Conservation (phyloP, 2,113 vertebrate species). For the Entelurus aequoreus region DNA sequence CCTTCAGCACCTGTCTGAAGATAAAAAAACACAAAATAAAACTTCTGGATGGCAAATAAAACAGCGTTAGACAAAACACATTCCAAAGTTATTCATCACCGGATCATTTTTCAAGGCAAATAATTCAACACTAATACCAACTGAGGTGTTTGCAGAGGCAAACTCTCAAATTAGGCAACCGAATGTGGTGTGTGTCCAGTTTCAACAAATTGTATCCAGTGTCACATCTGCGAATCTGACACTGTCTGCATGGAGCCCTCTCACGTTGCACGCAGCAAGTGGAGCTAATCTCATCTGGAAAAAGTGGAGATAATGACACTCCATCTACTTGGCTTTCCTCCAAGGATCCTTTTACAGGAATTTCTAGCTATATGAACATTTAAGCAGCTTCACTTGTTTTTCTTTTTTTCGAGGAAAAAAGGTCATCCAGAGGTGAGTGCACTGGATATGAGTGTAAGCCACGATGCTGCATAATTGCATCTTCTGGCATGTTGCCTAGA, state of each 20-base stretch:
- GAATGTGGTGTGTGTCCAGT: conserved; percentile 25
- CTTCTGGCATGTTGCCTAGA: conserved; percentile 39
- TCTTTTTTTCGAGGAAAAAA: conserved; percentile 21
- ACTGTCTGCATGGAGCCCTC: conserved; percentile 39
- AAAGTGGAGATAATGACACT: conserved; percentile 19
- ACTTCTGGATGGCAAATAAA: neutral
- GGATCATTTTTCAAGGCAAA: neutral
- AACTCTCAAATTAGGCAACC: conserved; percentile 2
- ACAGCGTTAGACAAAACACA: neutral
- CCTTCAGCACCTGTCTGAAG: conserved; percentile 77
- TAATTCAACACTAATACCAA: conserved; percentile 3
- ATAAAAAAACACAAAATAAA: conserved; percentile 31
- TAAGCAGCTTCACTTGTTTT: conserved; percentile 13
- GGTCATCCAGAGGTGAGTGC: conserved; percentile 26
- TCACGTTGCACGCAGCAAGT: conserved; percentile 38
- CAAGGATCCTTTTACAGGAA: conserved; percentile 29
- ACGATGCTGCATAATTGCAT: conserved; percentile 26
- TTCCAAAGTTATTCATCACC: neutral
- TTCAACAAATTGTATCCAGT: conserved; percentile 42
- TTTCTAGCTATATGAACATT: conserved; percentile 13
- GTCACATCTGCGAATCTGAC: conserved; percentile 38
- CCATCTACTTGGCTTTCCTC: conserved; percentile 22
- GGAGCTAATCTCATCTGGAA: conserved; percentile 17
- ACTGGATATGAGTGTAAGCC: conserved; percentile 7
- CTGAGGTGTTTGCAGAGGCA: neutral